Percentiles rank a stretch among this genome's conserved stretches.
These are phyloP conservation scores for Coecobrya sp. DNA, from an alignment of 2,888 invertebrate genomes.

Conservation along the genomic window DNA sequence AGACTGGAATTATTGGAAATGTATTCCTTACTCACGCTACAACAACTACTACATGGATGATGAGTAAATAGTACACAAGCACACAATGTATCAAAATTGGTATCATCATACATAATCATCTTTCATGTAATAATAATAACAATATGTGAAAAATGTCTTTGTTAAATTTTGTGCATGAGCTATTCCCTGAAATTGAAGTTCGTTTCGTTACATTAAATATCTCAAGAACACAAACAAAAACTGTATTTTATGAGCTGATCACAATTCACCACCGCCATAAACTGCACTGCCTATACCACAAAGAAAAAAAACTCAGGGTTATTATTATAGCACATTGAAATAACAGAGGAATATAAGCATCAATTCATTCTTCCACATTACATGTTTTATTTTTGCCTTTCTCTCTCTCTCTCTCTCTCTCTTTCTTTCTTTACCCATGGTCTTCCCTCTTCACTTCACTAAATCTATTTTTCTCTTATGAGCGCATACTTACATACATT, in stretches of 20 bases:
- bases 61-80: background rate
- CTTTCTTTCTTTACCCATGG: no score
- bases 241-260: slow-evolving; percentile 56
- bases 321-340: slow-evolving; percentile 20
- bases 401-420: background rate
- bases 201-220: background rate
- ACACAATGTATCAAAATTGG: slow-evolving; percentile 13
- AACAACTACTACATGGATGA: no score
- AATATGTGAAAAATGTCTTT: background rate
- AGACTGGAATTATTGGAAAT: no score
- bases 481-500: background rate
- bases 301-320: slow-evolving; percentile 26
- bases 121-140: slow-evolving; percentile 29
- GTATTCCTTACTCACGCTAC: no score
- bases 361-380: slow-evolving; percentile 35
- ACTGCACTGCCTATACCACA: background rate
- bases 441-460: background rate
- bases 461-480: background rate
- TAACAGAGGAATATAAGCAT: slow-evolving; percentile 7
- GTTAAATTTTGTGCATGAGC: no score
- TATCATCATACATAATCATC: slow-evolving; percentile 25
- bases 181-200: no score
- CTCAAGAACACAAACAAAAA: slow-evolving; percentile 14
- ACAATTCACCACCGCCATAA: slow-evolving; percentile 8
- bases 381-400: slow-evolving; percentile 30